These are phyloP conservation scores for Exephanes ischioxanthus DNA, from an alignment of 2,888 invertebrate genomes.

Conservation along the genomic window DNA sequence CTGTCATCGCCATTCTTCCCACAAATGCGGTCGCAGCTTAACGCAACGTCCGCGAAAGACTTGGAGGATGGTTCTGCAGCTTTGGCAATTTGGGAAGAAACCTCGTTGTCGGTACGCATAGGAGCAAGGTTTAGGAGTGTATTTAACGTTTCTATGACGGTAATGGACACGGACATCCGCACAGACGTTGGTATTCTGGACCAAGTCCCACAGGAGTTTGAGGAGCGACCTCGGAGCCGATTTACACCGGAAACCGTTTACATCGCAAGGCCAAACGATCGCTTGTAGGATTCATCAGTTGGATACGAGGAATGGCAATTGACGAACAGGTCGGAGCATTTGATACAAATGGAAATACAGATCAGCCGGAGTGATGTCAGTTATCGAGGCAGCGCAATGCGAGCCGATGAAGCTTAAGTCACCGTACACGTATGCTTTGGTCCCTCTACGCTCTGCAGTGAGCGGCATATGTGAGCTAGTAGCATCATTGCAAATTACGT, in stretches of 20 bases:
- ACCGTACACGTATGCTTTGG: slow-evolving; percentile 30
- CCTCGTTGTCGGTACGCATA: too few species aligned
- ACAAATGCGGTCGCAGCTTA: too few species aligned
- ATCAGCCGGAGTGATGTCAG: slow-evolving; percentile 34
- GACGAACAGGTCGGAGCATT: slow-evolving; percentile 31
- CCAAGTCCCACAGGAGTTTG: neutral
- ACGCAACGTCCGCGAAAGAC: too few species aligned
- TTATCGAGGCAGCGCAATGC: slow-evolving; percentile 35
- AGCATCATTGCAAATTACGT: slow-evolving; percentile 72
- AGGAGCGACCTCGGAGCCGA: too few species aligned
- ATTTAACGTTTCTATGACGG: too few species aligned
- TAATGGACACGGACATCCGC: too few species aligned
- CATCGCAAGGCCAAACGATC: neutral
- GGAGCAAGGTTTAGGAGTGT: too few species aligned
- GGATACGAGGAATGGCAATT: slow-evolving; percentile 9
- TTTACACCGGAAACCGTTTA: neutral
- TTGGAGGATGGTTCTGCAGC: too few species aligned
- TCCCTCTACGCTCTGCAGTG: slow-evolving; percentile 4
- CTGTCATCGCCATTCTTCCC: too few species aligned
- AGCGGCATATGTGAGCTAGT: slow-evolving; percentile 21
- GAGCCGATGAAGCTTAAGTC: slow-evolving; percentile 17
- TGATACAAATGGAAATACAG: slow-evolving; percentile 14
- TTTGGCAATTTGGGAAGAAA: too few species aligned
- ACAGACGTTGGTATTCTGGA: too few species aligned
- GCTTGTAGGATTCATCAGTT: neutral